phyloP scores from a whole-genome alignment of 2,113 vertebrate genomes.

The human region GRCh38 chr15:40714001-40714500 shows the following conservation, averaged over 20 bases:
- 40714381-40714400: constrained; percentile 6
- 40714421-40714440: not conserved
- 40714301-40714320: not conserved
- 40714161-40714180: not conserved
- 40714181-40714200: not conserved
- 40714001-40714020: no score
- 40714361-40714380: constrained; percentile 20
- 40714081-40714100: no score
- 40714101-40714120: no score
- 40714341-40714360: constrained; percentile 45
- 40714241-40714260: not conserved
- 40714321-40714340: not conserved
- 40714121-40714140: no score
- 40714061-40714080: no score
- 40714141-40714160: not conserved
- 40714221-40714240: not conserved
- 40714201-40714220: not conserved
- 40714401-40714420: constrained; percentile 16
- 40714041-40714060: no score
- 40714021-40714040: no score
- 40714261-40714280: not conserved
- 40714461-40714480: constrained; percentile 9
- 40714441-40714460: not conserved
- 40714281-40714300: not conserved
- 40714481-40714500: constrained; percentile 34